Base-by-base conservation (phyloP, 2,888 invertebrate genomes). In the Cosmia trapezina region DNA sequence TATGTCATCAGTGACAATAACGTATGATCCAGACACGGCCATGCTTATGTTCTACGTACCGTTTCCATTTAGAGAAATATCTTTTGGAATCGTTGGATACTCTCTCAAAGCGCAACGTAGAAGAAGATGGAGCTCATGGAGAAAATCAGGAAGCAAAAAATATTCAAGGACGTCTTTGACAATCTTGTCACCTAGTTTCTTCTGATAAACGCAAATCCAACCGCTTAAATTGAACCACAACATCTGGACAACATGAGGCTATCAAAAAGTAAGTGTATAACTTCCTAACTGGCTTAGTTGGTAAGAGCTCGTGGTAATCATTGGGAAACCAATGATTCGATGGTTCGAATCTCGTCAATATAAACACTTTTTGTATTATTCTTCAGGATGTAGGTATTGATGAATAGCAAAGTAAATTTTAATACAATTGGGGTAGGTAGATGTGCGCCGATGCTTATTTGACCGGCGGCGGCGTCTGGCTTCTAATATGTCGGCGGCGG, bases 241-340 rank as follows among this genome's bases (percentile, higher is more conserved):
- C n/a, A n/a, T n/a, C 93, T 2, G 94, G 94, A 12, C 94, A 94
- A 83, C 90, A 85, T 37, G 94, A 94, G 84, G 93, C 92, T 93
- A 91, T 83, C 94, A 95, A 86, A 90, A 90, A 85, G 95, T 95
- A 84, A 79, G 87, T 28, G 28, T 82, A 7, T 73, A 9, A 41
- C 41, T 33, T n/a, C n/a, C n/a, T n/a, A n/a, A n/a, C n/a, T n/a
- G n/a, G n/a, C n/a, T n/a, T n/a, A n/a, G n/a, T n/a, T n/a, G n/a
- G n/a, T n/a, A n/a, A n/a, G n/a, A n/a, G n/a, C n/a, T n/a, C n/a
- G n/a, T n/a, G n/a, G n/a, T n/a, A n/a, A n/a, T n/a, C n/a, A n/a
- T n/a, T n/a, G n/a, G n/a, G n/a, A n/a, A n/a, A n/a, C n/a, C n/a
- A n/a, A n/a, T n/a, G n/a, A n/a, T n/a, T n/a, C n/a, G n/a, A n/a